Conservation (phyloP, 1,140 invertebrate genomes). For the Drosophila asahinai region DNA sequence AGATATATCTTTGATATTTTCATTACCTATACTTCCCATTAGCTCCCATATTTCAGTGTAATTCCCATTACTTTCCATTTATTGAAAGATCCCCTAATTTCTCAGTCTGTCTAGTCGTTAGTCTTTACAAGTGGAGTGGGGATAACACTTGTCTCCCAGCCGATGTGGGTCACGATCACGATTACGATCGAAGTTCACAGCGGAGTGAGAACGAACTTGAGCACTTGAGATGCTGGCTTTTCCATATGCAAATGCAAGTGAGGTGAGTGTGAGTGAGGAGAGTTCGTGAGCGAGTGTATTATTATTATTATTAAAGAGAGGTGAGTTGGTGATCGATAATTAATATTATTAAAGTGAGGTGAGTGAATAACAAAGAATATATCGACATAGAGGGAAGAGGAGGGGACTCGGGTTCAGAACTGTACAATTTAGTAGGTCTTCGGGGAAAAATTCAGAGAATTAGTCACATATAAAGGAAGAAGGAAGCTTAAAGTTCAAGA, state of each 20-base stretch:
- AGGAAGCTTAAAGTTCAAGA: slow-evolving; percentile 12
- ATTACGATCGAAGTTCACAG: slow-evolving; percentile 24
- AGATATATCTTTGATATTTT: too few relatives aligned
- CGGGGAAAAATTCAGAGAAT: slow-evolving; percentile 5
- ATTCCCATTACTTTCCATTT: neutral
- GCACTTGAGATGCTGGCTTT: slow-evolving; percentile 5
- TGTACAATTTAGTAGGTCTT: slow-evolving; percentile 22
- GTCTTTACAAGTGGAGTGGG: slow-evolving; percentile 13
- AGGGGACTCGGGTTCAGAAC: slow-evolving; percentile 20
- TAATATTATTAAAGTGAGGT: neutral
- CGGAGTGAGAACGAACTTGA: slow-evolving; percentile 13
- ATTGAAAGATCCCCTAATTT: neutral
- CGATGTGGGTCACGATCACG: slow-evolving; percentile 46
- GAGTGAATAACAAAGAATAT: slow-evolving; percentile 24
- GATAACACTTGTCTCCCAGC: slow-evolving; percentile 23
- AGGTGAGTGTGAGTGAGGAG: slow-evolving; percentile 12
- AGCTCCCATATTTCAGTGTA: neutral
- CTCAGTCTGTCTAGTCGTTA: slow-evolving; percentile 5
- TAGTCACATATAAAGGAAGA: slow-evolving; percentile 22
- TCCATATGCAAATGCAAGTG: slow-evolving; percentile 33
- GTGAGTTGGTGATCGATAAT: slow-evolving; percentile 2
- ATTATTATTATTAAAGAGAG: neutral
- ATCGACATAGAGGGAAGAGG: slow-evolving; percentile 3
- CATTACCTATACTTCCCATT: too few relatives aligned
- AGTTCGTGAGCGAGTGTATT: neutral